These are phyloP conservation scores for Lates japonicus DNA, from an alignment of 2,797 vertebrate genomes.

Conservation along the genomic window DNA sequence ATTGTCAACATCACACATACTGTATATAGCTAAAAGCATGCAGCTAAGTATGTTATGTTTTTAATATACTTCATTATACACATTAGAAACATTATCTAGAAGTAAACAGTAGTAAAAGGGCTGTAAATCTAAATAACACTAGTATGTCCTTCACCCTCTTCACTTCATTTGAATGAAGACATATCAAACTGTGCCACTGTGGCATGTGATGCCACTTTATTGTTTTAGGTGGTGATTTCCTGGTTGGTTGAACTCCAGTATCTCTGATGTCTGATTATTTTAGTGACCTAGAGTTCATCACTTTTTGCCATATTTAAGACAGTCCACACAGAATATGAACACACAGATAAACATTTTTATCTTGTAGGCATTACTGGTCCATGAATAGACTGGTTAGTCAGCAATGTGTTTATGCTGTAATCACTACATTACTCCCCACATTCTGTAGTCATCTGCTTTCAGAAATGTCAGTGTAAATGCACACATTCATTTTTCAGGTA, in stretches of 20 bases:
- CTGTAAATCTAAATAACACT: background rate
- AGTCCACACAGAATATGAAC: background rate
- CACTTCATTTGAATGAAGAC: background rate
- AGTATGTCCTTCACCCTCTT: background rate
- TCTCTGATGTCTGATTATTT: background rate
- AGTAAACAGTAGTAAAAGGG: background rate
- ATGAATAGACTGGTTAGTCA: background rate
- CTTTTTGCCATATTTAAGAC: background rate
- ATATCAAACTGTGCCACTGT: background rate
- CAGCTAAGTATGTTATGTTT: background rate
- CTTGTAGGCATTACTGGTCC: no score
- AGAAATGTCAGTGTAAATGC: background rate
- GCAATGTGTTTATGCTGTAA: background rate
- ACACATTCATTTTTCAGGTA: background rate
- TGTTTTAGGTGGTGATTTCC: background rate
- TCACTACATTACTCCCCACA: background rate
- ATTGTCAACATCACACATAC: background rate
- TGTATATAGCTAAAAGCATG: background rate
- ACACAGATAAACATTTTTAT: background rate
- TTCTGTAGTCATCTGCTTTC: background rate
- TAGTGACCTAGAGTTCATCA: background rate
- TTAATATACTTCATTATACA: background rate
- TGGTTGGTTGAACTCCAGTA: background rate
- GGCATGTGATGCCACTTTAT: background rate
- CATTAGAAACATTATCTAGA: slow-evolving; percentile 3